Conservation (phyloP, 2,113 vertebrate species). For the Scolopax mira region DNA sequence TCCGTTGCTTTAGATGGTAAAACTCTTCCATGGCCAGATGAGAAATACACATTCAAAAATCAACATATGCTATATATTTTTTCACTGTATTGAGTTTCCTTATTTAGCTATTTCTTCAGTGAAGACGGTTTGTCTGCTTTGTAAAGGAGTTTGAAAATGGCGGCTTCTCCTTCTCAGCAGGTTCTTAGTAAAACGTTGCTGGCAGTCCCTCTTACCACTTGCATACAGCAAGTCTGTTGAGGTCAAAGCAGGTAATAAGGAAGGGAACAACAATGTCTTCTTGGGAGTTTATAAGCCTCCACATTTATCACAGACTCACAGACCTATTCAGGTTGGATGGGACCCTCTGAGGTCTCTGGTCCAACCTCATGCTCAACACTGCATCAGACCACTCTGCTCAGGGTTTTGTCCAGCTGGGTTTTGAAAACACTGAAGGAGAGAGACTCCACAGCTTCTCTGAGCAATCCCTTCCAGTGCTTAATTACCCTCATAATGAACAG, state of each 20-base stretch:
- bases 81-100: not conserved
- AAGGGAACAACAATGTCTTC: not conserved
- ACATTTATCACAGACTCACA: not conserved
- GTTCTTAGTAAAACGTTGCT: accelerated
- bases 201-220: not conserved
- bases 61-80: not conserved
- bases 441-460: not conserved
- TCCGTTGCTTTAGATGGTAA: not conserved
- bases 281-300: not conserved
- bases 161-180: not conserved
- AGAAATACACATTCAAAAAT: not conserved
- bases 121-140: not conserved
- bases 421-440: not conserved
- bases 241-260: not conserved
- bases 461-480: not conserved
- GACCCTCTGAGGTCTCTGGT: not conserved
- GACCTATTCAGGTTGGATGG: not conserved
- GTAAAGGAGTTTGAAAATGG: not conserved
- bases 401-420: not conserved
- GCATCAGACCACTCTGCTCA: not conserved
- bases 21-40: not conserved
- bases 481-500: not conserved
- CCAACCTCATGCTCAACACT: not conserved
- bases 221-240: not conserved
- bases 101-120: not conserved